Conservation (phyloP, 2,797 vertebrate genomes). For the Trachops cirrhosus region DNA sequence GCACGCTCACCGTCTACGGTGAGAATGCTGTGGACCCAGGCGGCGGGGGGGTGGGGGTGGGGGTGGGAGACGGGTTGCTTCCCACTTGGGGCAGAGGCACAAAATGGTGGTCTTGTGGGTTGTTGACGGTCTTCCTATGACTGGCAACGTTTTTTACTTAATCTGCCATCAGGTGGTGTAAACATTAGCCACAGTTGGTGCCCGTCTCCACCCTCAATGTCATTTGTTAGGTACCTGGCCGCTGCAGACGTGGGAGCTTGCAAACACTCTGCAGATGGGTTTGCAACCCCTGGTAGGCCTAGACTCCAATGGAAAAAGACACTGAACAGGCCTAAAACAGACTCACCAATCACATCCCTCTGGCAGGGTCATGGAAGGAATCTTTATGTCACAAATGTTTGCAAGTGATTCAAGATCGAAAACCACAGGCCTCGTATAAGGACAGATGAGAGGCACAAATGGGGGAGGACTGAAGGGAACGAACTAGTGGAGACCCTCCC, state of each 20-base stretch:
- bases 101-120: background rate
- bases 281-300: background rate
- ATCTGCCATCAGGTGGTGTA: background rate
- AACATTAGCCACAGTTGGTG: background rate
- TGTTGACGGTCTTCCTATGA: background rate
- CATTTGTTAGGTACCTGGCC: background rate
- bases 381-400: background rate
- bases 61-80: accelerated
- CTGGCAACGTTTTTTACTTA: background rate
- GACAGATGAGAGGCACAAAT: background rate
- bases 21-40: background rate
- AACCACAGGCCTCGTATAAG: background rate
- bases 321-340: background rate
- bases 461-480: background rate
- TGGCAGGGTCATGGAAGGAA: background rate
- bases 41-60: too few relatives aligned
- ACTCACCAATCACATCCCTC: background rate
- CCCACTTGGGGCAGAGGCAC: background rate
- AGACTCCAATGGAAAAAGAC: background rate
- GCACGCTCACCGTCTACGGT: slow-evolving; percentile 76
- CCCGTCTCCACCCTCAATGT: background rate
- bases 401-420: background rate
- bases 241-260: background rate
- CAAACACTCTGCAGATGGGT: background rate
- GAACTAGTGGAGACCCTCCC: background rate